A percentile compares a stretch with the other conserved stretches of the same genome.
Conservation (phyloP, 2,113 vertebrate species). For the Eolophus roseicapilla region DNA sequence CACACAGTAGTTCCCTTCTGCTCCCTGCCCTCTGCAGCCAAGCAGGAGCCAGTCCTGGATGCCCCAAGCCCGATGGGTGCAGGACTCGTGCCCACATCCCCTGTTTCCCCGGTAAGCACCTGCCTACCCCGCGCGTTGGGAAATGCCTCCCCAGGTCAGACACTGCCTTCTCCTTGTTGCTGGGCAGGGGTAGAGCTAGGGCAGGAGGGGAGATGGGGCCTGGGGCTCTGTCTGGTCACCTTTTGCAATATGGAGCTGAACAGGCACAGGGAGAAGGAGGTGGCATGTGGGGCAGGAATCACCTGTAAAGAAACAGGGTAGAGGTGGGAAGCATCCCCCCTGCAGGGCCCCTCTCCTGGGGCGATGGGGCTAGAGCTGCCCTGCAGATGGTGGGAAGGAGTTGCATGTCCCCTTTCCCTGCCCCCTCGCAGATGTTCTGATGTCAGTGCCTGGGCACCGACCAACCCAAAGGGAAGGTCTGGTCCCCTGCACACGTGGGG, state of each 20-base stretch:
- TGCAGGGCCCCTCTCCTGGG: not conserved
- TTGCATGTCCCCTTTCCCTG: rapidly evolving
- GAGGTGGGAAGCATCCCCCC: not conserved
- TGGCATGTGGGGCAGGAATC: not conserved
- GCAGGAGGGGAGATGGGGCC: not conserved
- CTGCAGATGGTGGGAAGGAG: not conserved
- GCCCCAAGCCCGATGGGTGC: not conserved
- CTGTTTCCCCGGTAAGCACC: conserved; percentile 65
- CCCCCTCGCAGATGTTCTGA: rapidly evolving
- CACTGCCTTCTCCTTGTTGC: not conserved
- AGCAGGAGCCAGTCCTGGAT: conserved; percentile 62
- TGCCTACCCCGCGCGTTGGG: not conserved
- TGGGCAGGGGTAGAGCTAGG: not conserved
- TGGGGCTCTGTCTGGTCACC: not conserved
- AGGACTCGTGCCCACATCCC: not conserved
- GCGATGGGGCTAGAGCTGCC: not conserved
- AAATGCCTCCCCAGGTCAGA: not conserved
- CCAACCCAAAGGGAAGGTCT: not conserved
- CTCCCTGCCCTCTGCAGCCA: conserved; percentile 60
- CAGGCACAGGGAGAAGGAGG: not conserved
- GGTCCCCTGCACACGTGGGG: rapidly evolving
- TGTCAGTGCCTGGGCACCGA: not conserved
- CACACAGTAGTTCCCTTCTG: not conserved
- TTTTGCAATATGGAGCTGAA: not conserved
- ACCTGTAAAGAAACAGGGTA: not conserved